Evolutionary conservation across 2,113 vertebrate genomes (phyloP), one percentile per base, ranked within the genome.

Genomic region (Periophthalmus modestus): DNA sequence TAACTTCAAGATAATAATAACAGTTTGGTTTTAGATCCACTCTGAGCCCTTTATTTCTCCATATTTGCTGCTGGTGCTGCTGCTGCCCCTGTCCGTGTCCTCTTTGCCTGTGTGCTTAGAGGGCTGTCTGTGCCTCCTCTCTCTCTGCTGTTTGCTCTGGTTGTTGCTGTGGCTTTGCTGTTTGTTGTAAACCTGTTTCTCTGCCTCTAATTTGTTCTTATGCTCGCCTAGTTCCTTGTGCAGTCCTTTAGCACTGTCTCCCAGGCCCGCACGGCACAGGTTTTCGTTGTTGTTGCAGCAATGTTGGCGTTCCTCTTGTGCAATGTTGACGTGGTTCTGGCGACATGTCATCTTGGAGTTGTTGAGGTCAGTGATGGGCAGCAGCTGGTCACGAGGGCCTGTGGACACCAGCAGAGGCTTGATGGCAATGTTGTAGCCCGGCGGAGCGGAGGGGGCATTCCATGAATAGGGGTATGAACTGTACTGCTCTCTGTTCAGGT

Each of bases 241-340:
- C 81, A 94, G 87, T 0, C 82, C 87, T 71, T 92, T 92, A 52
- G 34, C 62, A 75, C 91, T 85, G 69, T 94, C 92, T 0, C 89
- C 84, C 61, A 73, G 67, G 0, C 93, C 66, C 89, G 89, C 0
- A 86, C 78, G 73, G 78, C 91, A 69, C 73, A 95, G 92, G 85
- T 92, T 95, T 11, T 95, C 95, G 14, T 96, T 94, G 0, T 92
- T 95, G 89, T 92, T 94, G 48, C 92, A 85, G 0, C 94, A 95
- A 85, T 96, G 95, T 75, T 95, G 95, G 19, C 82, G 73, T 62
- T 92, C 91, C 80, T 92, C 92, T 84, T 98, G 95, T 57, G 95
- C 96, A 0, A 94, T 95, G 83, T 97, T 98, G 86, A 95, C 95
- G 33, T 94, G 95, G 92, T 98, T 98, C 87, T 98, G 96, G 70